Evolutionary conservation across 2,888 invertebrate genomes (phyloP), one percentile per base, ranked within the genome.

Genomic region (Noctua janthe): DNA sequence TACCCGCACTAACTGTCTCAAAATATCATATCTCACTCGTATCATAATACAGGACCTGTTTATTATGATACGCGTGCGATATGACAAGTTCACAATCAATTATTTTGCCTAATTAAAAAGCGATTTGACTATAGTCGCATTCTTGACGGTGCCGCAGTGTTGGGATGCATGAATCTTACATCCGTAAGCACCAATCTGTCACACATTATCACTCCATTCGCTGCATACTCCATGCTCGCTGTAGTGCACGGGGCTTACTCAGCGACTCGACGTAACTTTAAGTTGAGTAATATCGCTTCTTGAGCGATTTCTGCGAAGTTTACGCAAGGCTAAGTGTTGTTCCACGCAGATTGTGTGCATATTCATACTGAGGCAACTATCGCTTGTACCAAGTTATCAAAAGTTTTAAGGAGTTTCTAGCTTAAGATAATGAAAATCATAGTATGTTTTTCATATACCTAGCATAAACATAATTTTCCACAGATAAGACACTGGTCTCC

Each of bases 211-310:
- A 43, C 51, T 85, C 80, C 71, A 76, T 80, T 4, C 1, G 15
- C 51, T 83, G 13, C 49, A n/a, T 66, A 76, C 15, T 82, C 71
- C 29, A 1, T 59, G 59, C 20, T 23, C n/a, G 5, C 35, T 59
- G 35, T 43, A 85, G 82, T 75, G 35, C 39, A 74, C 67, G 76
- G 74, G 73, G 76, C 83, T 86, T 84, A 82, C 76, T 82, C 76
- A 76, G 74, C 72, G 74, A 81, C 79, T 76, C 35, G 17, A 72
- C 49, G 77, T 74, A 83, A 88, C 81, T 88, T 88, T 75, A 59
- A 79, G 76, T 82, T 80, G 71, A 81, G 82, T 84, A 79, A 87
- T 88, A 88, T 80, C 71, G 84, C 76, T 82, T 81, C 81, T 78
- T 81, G 81, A 83, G 76, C 82, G 84, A 78, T 86, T 83, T 71